Evolutionary conservation across 2,113 vertebrate species (phyloP), one percentile per base, ranked within the genome.

Genomic region (Zosterops hypoxanthus): DNA sequence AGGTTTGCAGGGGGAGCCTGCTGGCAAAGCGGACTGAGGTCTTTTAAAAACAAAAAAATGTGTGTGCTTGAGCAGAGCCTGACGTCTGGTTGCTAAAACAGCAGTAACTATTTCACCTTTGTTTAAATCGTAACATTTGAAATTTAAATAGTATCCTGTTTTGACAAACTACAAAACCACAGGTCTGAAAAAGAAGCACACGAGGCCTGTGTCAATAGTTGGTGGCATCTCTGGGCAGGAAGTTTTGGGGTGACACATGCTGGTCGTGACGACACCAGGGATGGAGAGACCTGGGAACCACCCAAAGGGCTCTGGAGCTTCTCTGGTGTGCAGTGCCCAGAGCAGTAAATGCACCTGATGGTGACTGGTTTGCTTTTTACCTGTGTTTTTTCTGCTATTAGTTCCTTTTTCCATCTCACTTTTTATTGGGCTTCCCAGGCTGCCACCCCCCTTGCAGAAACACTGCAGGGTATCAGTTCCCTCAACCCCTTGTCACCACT

Each of bases 101-200:
- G 95, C 96, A 84, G 55, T 91, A 96, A 86, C 93, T 92, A 55
- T 88, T 97, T 55, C 31, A 95, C 86, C 96, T 97, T 88, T 96
- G 77, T 94, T 97, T 96, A 92, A 96, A 95, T 97, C 33, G 13
- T 94, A 96, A 82, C 96, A 85, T 97, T 98, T 96, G 86, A 69
- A 92, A 98, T 97, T 96, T 97, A 98, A 98, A 97, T 97, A 97
- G 97, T 97, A 98, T 99, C 98, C 98, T 99, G 98, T 98, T 99
- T 98, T 99, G 99, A 99, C 98, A 98, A 98, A 98, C 97, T 97
- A 93, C 96, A 97, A 98, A 98, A 98, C 98, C 98, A 97, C 98
- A 98, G 95, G 97, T 98, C 97, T 95, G 97, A 86, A 94, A 95
- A 93, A 96, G 95, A 95, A 93, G 84, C 65, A 83, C 96, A 34